Conservation (phyloP, 2,888 invertebrate species). For the Netelia inedita region DNA sequence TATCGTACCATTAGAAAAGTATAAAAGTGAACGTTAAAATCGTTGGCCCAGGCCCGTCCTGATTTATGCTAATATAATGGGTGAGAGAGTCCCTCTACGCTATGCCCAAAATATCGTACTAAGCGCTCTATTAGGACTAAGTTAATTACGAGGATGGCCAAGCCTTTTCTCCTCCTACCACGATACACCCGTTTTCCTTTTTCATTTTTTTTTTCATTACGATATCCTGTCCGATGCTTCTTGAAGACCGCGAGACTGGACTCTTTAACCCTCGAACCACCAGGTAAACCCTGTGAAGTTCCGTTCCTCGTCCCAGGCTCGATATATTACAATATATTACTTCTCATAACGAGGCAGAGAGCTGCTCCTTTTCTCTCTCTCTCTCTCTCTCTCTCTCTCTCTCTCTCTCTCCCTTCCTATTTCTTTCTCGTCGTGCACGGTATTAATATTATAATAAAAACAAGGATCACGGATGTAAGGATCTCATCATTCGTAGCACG, state of each 20-base stretch:
- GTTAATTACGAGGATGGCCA: slow-evolving; percentile 78
- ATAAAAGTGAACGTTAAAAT: slow-evolving; percentile 52
- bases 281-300: slow-evolving; percentile 43
- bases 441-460: slow-evolving; percentile 54
- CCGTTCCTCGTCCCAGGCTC: slow-evolving; percentile 43
- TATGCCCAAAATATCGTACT: slow-evolving; percentile 75
- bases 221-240: slow-evolving; percentile 64
- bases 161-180: slow-evolving; percentile 74
- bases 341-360: slow-evolving; percentile 57
- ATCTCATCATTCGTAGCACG: slow-evolving; percentile 47
- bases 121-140: slow-evolving; percentile 81
- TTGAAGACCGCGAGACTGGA: slow-evolving; percentile 16
- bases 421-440: slow-evolving; percentile 6
- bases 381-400: not conserved
- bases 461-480: slow-evolving; percentile 39
- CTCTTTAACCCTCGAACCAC: slow-evolving; percentile 50
- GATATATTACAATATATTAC: slow-evolving; percentile 67
- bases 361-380: slow-evolving; percentile 16
- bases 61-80: slow-evolving; percentile 80
- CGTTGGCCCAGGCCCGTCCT: slow-evolving; percentile 64
- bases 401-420: not conserved
- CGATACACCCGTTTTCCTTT: slow-evolving; percentile 63
- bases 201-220: slow-evolving; percentile 55
- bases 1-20: slow-evolving; percentile 15
- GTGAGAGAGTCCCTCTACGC: slow-evolving; percentile 37